These are phyloP conservation scores for Cladopsammia gracilis DNA, from an alignment of 64 coral and sea anemone species.

Conservation along the genomic window DNA sequence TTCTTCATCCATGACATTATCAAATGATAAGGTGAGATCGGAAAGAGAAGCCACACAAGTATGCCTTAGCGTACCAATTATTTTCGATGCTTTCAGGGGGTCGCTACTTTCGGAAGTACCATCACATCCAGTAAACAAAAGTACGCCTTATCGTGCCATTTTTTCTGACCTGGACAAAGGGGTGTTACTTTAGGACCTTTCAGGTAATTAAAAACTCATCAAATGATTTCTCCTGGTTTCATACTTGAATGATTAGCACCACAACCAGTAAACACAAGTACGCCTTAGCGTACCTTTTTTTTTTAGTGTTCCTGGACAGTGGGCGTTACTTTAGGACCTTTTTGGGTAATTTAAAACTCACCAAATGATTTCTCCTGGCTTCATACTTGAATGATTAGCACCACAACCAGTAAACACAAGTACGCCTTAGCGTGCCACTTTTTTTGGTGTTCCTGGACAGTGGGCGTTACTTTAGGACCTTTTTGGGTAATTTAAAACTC, in stretches of 20 bases:
- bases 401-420: conserved; percentile 79
- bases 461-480: neutral
- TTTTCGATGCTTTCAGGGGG: too few species aligned
- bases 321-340: neutral
- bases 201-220: conserved; percentile 42
- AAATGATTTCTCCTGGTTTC: conserved; percentile 75
- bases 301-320: too few species aligned
- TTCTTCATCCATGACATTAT: too few species aligned
- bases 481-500: neutral
- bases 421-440: too few species aligned
- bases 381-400: conserved; percentile 82
- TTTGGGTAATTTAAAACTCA: conserved; percentile 32
- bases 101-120: conserved; percentile 18
- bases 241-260: conserved; percentile 77
- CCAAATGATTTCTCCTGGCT: conserved; percentile 71
- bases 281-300: too few species aligned
- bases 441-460: too few species aligned
- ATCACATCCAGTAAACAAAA: conserved; percentile 79
- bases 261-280: too few species aligned
- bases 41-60: too few species aligned
- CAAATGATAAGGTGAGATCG: too few species aligned
- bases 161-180: too few species aligned
- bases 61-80: too few species aligned
- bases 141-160: too few species aligned
- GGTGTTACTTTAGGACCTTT: neutral